These are phyloP conservation scores for Corvus hawaiiensis DNA, from an alignment of 2,113 vertebrate species.

Conservation along the genomic window DNA sequence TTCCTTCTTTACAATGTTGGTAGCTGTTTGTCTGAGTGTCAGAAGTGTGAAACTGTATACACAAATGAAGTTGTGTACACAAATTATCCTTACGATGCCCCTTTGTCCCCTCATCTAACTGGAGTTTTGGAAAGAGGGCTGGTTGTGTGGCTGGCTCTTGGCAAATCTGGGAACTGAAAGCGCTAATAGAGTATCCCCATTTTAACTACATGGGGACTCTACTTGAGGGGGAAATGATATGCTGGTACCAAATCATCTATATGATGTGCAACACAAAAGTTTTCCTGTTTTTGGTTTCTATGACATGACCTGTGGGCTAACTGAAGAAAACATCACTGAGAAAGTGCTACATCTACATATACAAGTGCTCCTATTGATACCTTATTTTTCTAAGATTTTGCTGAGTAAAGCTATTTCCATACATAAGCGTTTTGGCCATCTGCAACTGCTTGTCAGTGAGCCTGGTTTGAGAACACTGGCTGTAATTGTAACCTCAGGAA, in stretches of 20 bases:
- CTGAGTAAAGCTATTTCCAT: conserved; percentile 73
- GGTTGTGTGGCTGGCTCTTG: neutral
- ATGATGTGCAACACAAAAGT: conserved; percentile 16
- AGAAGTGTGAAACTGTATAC: neutral
- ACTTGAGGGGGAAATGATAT: neutral
- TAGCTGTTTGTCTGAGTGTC: neutral
- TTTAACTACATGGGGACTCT: neutral
- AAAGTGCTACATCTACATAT: conserved; percentile 32
- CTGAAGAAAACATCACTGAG: conserved; percentile 36
- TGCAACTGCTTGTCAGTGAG: conserved; percentile 85
- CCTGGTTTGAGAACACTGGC: conserved; percentile 77
- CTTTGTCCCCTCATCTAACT: neutral
- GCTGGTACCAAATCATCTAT: neutral
- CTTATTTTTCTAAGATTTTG: conserved; percentile 70
- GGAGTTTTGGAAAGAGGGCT: neutral
- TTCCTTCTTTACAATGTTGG: neutral
- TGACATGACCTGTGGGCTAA: conserved; percentile 31
- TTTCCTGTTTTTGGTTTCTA: conserved; percentile 18
- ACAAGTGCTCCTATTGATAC: conserved; percentile 67
- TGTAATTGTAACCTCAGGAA: conserved; percentile 86
- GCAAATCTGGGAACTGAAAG: neutral
- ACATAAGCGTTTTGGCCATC: conserved; percentile 73
- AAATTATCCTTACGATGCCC: neutral
- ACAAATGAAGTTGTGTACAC: neutral
- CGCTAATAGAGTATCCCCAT: neutral